Conservation (phyloP, 2,797 vertebrate species). For the Enteromius viviparus region DNA sequence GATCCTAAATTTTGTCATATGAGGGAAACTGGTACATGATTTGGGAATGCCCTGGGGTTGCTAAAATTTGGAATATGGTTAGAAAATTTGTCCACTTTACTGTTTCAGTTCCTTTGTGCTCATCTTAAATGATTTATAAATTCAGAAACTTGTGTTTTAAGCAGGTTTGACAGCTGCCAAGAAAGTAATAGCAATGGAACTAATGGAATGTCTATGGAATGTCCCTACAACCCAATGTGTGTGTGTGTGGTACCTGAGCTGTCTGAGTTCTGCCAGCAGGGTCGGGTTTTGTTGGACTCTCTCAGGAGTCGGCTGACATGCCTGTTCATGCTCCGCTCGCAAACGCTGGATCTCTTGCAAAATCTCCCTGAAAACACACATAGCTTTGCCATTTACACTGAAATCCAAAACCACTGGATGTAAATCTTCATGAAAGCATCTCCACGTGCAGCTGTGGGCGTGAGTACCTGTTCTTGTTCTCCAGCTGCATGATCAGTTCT, state of each 20-base stretch:
- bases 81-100: too few species aligned
- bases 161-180: too few species aligned
- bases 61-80: too few species aligned
- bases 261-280: slow-evolving; percentile 87
- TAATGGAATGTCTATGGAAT: not conserved
- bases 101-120: too few species aligned
- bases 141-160: too few species aligned
- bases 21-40: too few species aligned
- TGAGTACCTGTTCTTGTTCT: slow-evolving; percentile 82
- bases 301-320: slow-evolving; percentile 88
- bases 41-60: too few species aligned
- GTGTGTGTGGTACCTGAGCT: slow-evolving; percentile 66
- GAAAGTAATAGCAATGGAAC: too few species aligned
- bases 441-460: not conserved
- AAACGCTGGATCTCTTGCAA: slow-evolving; percentile 92
- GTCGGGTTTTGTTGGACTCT: slow-evolving; percentile 91
- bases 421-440: not conserved
- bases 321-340: slow-evolving; percentile 87
- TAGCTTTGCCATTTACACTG: slow-evolving; percentile 49
- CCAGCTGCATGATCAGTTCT: slow-evolving; percentile 84
- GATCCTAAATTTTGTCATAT: too few species aligned
- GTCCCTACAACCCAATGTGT: not conserved
- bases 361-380: slow-evolving; percentile 82
- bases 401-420: not conserved
- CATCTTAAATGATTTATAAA: too few species aligned